Percentiles rank a stretch among this genome's conserved stretches.
These are phyloP conservation scores for Calliphora vicina DNA, from an alignment of 1,140 invertebrate genomes.

Conservation along the genomic window DNA sequence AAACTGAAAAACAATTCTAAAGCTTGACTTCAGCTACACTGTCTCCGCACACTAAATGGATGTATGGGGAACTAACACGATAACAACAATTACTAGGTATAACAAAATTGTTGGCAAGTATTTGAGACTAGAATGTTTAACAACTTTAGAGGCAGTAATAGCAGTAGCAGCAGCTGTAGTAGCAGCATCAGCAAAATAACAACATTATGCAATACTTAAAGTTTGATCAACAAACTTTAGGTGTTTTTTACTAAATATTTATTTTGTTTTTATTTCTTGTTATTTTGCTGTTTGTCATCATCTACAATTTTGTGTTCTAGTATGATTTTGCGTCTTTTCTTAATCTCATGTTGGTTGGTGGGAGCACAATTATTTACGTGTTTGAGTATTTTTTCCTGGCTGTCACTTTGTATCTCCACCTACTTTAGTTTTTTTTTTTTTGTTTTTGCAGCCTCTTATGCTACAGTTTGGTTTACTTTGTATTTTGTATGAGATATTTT, in stretches of 20 bases:
- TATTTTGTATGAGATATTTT: slow-evolving; percentile 2
- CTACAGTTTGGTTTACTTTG: neutral
- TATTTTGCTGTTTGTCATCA: no score
- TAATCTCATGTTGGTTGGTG: neutral
- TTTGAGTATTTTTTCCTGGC: neutral
- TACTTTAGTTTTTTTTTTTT: neutral
- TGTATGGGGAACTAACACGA: neutral
- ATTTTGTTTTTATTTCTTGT: neutral
- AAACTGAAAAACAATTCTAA: no score
- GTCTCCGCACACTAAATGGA: neutral
- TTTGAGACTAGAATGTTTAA: neutral
- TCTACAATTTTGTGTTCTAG: neutral
- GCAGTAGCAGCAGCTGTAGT: neutral
- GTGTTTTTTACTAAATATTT: neutral
- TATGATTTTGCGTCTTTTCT: neutral
- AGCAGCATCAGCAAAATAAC: neutral
- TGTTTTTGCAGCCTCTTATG: no score
- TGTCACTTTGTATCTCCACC: no score
- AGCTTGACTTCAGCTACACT: neutral
- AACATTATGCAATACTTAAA: slow-evolving; percentile 4
- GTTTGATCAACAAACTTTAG: slow-evolving; percentile 15
- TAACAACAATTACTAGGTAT: neutral
- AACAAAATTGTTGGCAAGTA: neutral
- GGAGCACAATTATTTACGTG: slow-evolving; percentile 2
- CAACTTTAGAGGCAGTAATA: neutral